phyloP scores from a whole-genome alignment of 2,888 invertebrate genomes.

The Sarcophaga caerulescens region DNA sequence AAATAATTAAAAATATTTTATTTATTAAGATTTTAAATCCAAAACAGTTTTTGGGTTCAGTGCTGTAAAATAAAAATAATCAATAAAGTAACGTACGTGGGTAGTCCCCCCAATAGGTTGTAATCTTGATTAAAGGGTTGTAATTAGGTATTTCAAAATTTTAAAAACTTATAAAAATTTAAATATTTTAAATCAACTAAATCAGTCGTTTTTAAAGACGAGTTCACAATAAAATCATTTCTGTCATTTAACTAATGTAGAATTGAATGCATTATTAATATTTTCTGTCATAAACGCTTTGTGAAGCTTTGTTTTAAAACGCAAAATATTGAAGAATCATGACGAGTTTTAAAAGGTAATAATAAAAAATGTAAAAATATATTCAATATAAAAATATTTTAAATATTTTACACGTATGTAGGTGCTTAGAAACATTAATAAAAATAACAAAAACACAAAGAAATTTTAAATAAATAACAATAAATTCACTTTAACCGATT shows the following conservation, averaged over 20 bases:
- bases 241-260: too few relatives aligned
- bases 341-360: conserved; percentile 7
- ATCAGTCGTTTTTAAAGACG: too few relatives aligned
- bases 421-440: conserved; percentile 38
- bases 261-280: too few relatives aligned
- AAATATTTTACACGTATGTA: conserved; percentile 41
- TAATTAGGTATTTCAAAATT: too few relatives aligned
- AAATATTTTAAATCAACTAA: too few relatives aligned
- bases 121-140: too few relatives aligned
- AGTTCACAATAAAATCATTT: too few relatives aligned
- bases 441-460: not conserved
- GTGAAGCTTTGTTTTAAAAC: conserved; percentile 19
- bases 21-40: not conserved
- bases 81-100: too few relatives aligned
- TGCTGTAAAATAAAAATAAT: too few relatives aligned
- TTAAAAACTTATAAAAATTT: too few relatives aligned
- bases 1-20: conserved; percentile 1
- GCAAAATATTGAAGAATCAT: conserved; percentile 28
- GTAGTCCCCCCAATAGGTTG: too few relatives aligned
- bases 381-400: conserved; percentile 29
- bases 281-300: too few relatives aligned
- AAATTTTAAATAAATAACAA: conserved; percentile 29
- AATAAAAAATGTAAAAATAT: not conserved
- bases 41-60: not conserved
- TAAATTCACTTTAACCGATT: not conserved